Percentiles rank a stretch among this genome's conserved stretches.
These are phyloP conservation scores for Exephanes ischioxanthus DNA, from an alignment of 2,888 invertebrate species.

Conservation along the genomic window DNA sequence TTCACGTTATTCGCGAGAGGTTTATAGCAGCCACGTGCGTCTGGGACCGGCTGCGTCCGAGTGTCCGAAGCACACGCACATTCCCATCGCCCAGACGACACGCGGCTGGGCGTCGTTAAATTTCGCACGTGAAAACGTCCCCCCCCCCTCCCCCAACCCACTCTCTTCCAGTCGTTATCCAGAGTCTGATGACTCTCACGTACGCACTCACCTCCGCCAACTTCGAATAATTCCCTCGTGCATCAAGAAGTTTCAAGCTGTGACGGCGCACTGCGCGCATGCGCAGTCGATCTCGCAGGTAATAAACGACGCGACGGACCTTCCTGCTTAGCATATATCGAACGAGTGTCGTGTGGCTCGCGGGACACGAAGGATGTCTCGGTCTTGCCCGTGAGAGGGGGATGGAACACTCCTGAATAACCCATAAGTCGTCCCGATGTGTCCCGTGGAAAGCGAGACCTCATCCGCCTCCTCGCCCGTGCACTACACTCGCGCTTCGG, in stretches of 20 bases:
- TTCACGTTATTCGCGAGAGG: not conserved
- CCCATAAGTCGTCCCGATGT: constrained; percentile 78
- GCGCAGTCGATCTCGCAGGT: constrained; percentile 57
- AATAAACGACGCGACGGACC: constrained; percentile 75
- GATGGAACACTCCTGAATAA: constrained; percentile 79
- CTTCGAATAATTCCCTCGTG: not conserved
- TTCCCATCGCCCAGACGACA: constrained; percentile 19
- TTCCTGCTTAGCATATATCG: constrained; percentile 80
- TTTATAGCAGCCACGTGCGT: constrained; percentile 32
- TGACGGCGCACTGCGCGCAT: constrained; percentile 15
- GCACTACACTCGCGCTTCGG: constrained; percentile 28
- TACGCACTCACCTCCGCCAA: not conserved
- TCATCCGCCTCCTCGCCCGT: constrained; percentile 23
- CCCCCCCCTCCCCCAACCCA: not conserved
- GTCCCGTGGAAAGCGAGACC: constrained; percentile 44
- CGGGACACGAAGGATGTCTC: constrained; percentile 7
- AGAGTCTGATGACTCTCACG: constrained; percentile 36
- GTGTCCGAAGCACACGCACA: constrained; percentile 33
- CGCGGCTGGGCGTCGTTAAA: constrained; percentile 39
- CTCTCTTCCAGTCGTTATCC: constrained; percentile 13
- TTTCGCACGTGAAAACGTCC: constrained; percentile 45
- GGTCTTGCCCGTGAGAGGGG: not conserved
- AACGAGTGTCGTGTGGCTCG: constrained; percentile 64
- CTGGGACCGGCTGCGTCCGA: constrained; percentile 14
- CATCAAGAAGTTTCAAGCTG: constrained; percentile 1